These are phyloP conservation scores for Philantomba maxwellii DNA, from an alignment of 2,113 vertebrate species.

Conservation along the genomic window DNA sequence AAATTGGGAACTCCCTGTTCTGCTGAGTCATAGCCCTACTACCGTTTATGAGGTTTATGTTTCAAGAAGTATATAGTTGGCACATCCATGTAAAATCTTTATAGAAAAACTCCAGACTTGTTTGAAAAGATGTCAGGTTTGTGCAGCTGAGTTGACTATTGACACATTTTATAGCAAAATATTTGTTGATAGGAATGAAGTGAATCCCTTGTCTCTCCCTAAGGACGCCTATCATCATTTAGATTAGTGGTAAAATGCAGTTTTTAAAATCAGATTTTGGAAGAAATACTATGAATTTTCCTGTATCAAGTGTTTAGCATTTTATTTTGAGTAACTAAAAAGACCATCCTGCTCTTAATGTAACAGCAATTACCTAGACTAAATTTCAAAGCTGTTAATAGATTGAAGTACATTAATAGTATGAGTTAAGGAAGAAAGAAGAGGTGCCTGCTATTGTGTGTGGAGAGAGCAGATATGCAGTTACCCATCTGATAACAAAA, in stretches of 20 bases:
- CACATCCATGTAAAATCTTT: background rate
- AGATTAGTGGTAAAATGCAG: background rate
- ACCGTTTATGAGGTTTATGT: background rate
- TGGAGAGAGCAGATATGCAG: background rate
- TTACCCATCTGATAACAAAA: background rate
- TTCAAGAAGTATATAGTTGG: background rate
- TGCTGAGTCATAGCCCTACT: background rate
- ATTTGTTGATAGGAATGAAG: background rate
- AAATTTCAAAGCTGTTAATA: background rate
- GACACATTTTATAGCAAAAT: constrained; percentile 6
- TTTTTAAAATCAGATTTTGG: background rate
- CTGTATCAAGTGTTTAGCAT: background rate
- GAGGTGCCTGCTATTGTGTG: background rate
- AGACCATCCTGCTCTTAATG: background rate
- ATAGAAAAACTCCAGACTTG: background rate
- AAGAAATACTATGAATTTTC: background rate
- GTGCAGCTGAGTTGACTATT: background rate
- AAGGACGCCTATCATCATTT: background rate
- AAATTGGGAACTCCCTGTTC: constrained; percentile 15
- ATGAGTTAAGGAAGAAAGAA: background rate
- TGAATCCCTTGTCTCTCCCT: background rate
- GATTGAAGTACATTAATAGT: background rate
- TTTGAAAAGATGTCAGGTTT: background rate
- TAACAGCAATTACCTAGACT: background rate
- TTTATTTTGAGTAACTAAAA: constrained; percentile 36